Base-by-base conservation (phyloP, 2,797 vertebrate genomes). In the Pagetopsis macropterus region DNA sequence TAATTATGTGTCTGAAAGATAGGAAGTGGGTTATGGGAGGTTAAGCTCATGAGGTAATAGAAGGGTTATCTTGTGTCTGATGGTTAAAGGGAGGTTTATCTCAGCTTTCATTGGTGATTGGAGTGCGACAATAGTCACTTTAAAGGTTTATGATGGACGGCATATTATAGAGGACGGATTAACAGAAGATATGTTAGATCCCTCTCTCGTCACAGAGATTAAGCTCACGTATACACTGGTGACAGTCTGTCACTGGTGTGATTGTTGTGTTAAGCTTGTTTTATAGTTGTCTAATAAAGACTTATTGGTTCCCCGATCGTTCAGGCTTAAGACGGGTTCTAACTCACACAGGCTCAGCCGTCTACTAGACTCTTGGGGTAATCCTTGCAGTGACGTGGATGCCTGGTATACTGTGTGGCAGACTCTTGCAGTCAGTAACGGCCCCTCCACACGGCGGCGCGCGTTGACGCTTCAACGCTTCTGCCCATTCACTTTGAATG, bases 61-160 rank as follows among this genome's bases (percentile, higher is more conserved):
- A n/a, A 52, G 66, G 49, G 66, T 74, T 66, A 61, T 74, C 54
- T 57, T 10, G 2, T 2, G 10, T 19, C 9, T 62, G 56, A 60
- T 59, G 59, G 56, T 37, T 70, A 54, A 21, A 72, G 45, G 65
- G 44, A 76, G 31, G 45, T 45, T 81, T 54, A 73, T 72, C 65
- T 57, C 12, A 21, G 27, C 62, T 70, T 68, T 52, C 65, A 75
- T 56, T 75, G n/a, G 79, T 60, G 59, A 65, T 27, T 60, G 54
- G 46, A 59, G 49, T 43, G 23, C 21, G 61, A 40, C 2, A 7
- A 57, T 16, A 41, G 50, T 33, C 15, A 37, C 46, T 50, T 9
- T 10, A 41, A 55, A 0, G 9, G 40, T 51, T 64, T 44, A 19
- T 49, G 31, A 62, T 17, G 17, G 62, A 55, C 3, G 10, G 4